These are phyloP conservation scores for Sympetrum striolatum DNA, from an alignment of 2,888 invertebrate genomes.

Conservation along the genomic window DNA sequence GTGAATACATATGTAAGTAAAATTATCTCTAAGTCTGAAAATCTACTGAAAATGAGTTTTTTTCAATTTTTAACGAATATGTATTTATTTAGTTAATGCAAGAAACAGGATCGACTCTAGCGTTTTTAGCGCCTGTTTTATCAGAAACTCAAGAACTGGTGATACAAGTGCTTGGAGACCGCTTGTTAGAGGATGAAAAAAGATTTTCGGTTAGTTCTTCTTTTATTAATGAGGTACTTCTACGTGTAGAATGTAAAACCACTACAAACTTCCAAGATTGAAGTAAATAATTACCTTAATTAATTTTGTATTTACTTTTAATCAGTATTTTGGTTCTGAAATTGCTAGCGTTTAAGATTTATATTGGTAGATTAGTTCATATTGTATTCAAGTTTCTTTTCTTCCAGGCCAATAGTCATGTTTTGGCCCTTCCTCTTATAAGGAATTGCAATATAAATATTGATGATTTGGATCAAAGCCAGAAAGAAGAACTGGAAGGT, in stretches of 20 bases:
- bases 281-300: too few relatives aligned
- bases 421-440: slow-evolving; percentile 9
- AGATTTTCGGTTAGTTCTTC: slow-evolving; percentile 62
- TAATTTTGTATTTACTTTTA: neutral
- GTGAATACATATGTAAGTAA: slow-evolving; percentile 68
- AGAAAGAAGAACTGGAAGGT: slow-evolving; percentile 52
- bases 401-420: slow-evolving; percentile 33
- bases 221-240: neutral
- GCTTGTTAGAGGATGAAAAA: slow-evolving; percentile 61
- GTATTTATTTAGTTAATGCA: slow-evolving; percentile 56
- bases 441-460: slow-evolving; percentile 48
- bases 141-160: slow-evolving; percentile 66
- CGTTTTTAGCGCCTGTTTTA: slow-evolving; percentile 65
- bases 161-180: slow-evolving; percentile 66
- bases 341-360: neutral
- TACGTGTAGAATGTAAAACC: neutral
- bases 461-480: slow-evolving; percentile 53
- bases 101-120: slow-evolving; percentile 63
- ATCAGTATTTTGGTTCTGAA: too few relatives aligned
- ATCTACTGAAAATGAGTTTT: neutral
- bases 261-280: too few relatives aligned
- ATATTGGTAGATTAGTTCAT: neutral
- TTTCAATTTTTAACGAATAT: neutral
- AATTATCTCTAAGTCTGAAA: neutral
- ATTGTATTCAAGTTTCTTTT: neutral